A percentile compares a stretch with the other conserved stretches of the same genome.
These are phyloP conservation scores for Conchocele bisecta DNA, from an alignment of 2,888 invertebrate genomes.

Conservation along the genomic window DNA sequence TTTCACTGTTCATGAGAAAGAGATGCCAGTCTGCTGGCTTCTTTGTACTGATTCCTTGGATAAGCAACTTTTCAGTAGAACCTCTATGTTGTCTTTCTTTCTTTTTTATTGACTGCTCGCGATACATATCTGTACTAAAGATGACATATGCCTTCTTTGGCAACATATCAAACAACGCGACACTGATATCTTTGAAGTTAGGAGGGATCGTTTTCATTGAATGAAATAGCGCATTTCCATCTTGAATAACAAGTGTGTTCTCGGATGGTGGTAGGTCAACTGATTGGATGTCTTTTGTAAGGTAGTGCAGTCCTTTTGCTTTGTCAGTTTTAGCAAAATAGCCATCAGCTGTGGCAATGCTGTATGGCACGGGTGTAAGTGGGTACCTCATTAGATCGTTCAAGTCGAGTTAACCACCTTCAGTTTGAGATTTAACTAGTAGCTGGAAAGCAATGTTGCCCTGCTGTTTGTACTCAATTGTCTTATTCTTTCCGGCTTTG, in stretches of 20 bases:
- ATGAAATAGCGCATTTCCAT: slow-evolving; percentile 40
- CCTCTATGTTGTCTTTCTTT: slow-evolving; percentile 19
- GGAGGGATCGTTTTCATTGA: slow-evolving; percentile 17
- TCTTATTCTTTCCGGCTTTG: slow-evolving; percentile 3
- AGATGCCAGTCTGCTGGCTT: slow-evolving; percentile 28
- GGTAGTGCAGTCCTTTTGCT: slow-evolving; percentile 15
- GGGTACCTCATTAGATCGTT: background rate
- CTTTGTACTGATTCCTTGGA: slow-evolving; percentile 21
- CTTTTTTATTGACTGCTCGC: background rate
- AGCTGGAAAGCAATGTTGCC: background rate
- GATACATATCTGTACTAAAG: slow-evolving; percentile 27
- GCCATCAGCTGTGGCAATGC: slow-evolving; percentile 21
- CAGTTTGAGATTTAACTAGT: background rate
- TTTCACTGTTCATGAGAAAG: slow-evolving; percentile 7
- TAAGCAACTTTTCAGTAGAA: slow-evolving; percentile 15
- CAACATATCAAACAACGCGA: slow-evolving; percentile 31
- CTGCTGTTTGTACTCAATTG: slow-evolving; percentile 1
- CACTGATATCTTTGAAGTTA: slow-evolving; percentile 22
- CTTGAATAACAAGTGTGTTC: slow-evolving; percentile 3
- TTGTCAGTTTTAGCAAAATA: slow-evolving; percentile 23
- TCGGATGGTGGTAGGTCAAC: background rate
- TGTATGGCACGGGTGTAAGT: slow-evolving; percentile 15
- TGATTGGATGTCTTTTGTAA: background rate
- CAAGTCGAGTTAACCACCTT: background rate
- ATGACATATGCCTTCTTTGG: slow-evolving; percentile 24